Evolutionary conservation across 1,140 invertebrate species (phyloP).

Genomic region (Himalopsyche phryganea): DNA sequence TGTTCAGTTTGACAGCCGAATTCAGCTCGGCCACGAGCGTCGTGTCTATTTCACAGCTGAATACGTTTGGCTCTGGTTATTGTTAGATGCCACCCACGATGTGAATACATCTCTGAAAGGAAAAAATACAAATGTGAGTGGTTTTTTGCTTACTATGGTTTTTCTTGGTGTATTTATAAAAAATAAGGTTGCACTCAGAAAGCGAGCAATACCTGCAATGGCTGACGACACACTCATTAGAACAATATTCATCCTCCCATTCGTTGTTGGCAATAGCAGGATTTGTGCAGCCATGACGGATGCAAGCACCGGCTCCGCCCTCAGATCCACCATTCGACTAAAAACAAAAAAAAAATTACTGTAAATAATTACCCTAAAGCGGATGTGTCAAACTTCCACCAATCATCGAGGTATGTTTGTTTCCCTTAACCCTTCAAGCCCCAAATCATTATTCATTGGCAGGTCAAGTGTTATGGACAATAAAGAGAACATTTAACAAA

Average conservation of each 20-base stretch:
- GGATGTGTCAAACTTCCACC: background rate
- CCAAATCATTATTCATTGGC: conserved; percentile 13
- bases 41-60: conserved; percentile 45
- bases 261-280: conserved; percentile 86
- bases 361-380: background rate
- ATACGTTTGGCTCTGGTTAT: conserved; percentile 59
- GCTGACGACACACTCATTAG: conserved; percentile 94
- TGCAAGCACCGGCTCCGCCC: conserved; percentile 66
- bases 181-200: no score
- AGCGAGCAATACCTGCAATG: conserved; percentile 73
- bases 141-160: no score
- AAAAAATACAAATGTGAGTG: conserved; percentile 27
- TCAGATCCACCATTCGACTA: conserved; percentile 35
- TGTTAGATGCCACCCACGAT: conserved; percentile 82
- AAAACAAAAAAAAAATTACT: background rate
- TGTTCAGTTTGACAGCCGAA: conserved; percentile 1
- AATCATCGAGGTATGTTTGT: background rate
- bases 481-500: no score
- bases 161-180: no score
- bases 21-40: conserved; percentile 8
- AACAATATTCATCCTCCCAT: conserved; percentile 97
- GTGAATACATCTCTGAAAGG: conserved; percentile 80
- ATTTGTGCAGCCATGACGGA: conserved; percentile 87
- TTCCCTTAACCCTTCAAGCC: conserved; percentile 30
- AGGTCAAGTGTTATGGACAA: conserved; percentile 7